Evolutionary conservation across 2,113 vertebrate genomes (phyloP).

Genomic region (Lethenteron camtschaticum): DNA sequence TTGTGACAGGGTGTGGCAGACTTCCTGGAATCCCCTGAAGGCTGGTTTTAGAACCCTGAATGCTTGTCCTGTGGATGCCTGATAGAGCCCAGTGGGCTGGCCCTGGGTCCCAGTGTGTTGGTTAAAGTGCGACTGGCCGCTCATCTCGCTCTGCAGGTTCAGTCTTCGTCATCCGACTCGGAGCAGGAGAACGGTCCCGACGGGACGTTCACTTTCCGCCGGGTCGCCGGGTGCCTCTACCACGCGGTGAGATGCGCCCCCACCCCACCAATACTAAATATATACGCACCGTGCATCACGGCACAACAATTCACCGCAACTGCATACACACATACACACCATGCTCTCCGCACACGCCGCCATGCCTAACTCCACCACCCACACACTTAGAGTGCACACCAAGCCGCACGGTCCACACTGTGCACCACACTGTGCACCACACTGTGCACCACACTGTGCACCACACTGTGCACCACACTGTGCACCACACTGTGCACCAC

Average conservation of each 20-base stretch:
- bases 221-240: constrained; percentile 67
- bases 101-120: too few relatives aligned
- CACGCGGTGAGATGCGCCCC: constrained; percentile 38
- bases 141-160: constrained; percentile 19
- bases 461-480: too few relatives aligned
- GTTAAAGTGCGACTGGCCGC: too few relatives aligned
- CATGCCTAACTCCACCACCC: not conserved
- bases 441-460: too few relatives aligned
- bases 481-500: too few relatives aligned
- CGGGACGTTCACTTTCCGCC: constrained; percentile 58
- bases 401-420: not conserved
- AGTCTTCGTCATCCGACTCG: constrained; percentile 47
- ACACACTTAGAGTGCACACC: not conserved
- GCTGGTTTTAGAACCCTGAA: not conserved
- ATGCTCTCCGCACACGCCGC: not conserved
- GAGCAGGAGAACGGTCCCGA: constrained; percentile 74
- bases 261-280: not conserved
- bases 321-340: not conserved
- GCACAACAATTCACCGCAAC: not conserved
- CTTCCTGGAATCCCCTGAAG: not conserved
- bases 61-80: not conserved
- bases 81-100: not conserved
- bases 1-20: not conserved
- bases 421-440: too few relatives aligned
- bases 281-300: not conserved